Base-by-base conservation (phyloP, 2,888 invertebrate species). In the Chromoteleia sp. region DNA sequence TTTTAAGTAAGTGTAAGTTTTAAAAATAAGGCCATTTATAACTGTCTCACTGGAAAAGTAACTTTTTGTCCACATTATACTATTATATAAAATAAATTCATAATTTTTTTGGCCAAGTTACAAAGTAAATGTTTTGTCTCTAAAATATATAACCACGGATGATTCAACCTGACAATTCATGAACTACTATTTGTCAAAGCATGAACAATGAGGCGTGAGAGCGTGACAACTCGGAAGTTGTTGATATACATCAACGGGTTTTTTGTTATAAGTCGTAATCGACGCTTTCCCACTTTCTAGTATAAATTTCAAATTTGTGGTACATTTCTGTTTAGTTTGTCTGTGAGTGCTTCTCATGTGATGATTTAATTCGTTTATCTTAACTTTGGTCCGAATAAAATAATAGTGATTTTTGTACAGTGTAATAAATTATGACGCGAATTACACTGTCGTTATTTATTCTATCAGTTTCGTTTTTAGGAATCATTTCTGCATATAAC, bases 141-240 rank as follows among this genome's bases (percentile, higher is more conserved):
- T 10, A 19, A 45, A 45, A 8, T 45, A 8, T 17, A n/a, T 45
- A 10, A 45, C 6, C 15, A 41, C 41, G n/a, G n/a, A n/a, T 10
- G 15, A 43, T 68, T 10, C 12, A 54, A 52, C 43, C 33, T 25
- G 54, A 39, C 41, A 25, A 25, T 25, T 29, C 17, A 6, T 58
- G 59, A 63, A 56, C 63, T 41, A 48, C 48, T n/a, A 45, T 21
- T 75, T 65, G 68, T 80, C 48, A 82, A 81, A 83, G 59, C 84
- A 81, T 84, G 78, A 84, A 81, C 79, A 82, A 70, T 74, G 58
- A 75, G 17, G 76, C 71, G 61, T 50, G 71, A 81, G 61, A 84
- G 83, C 85, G 84, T 83, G 68, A 83, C 85, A 61, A 83, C 48
- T 59, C 77, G 82, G 81, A 83, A 75, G 59, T 61, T n/a, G n/a